Evolutionary conservation across 2,113 vertebrate genomes (phyloP).

Genomic region (Australoheros scitulus): DNA sequence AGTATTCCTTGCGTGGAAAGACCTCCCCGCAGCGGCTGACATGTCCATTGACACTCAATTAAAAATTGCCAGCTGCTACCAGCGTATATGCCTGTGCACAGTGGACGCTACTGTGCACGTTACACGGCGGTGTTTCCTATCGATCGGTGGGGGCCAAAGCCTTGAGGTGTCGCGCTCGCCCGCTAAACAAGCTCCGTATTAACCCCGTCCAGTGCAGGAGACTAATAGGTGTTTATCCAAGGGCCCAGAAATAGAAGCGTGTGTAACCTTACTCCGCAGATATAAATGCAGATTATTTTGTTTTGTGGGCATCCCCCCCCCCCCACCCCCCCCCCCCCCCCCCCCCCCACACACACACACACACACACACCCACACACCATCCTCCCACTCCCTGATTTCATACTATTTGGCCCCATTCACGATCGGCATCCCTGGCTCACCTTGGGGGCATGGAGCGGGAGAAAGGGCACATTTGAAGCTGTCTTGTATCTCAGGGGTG

Average conservation of each 20-base stretch:
- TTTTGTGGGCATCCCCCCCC: conserved; percentile 64
- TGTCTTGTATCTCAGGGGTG: conserved; percentile 42
- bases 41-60: conserved; percentile 71
- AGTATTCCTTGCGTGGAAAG: conserved; percentile 56
- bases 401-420: conserved; percentile 67
- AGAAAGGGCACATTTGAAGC: conserved; percentile 68
- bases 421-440: conserved; percentile 48
- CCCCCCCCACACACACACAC: too few species aligned
- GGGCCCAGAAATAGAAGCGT: conserved; percentile 68
- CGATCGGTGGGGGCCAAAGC: conserved; percentile 63
- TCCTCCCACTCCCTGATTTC: conserved; percentile 56
- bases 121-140: conserved; percentile 63
- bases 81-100: conserved; percentile 46
- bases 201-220: conserved; percentile 62
- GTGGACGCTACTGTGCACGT: conserved; percentile 59
- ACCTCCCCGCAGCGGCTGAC: conserved; percentile 42
- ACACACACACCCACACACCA: too few species aligned
- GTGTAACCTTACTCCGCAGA: conserved; percentile 67
- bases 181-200: conserved; percentile 71
- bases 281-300: conserved; percentile 77
- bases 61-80: conserved; percentile 57
- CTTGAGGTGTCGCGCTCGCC: conserved; percentile 65
- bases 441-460: conserved; percentile 43
- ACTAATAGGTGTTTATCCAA: conserved; percentile 78
- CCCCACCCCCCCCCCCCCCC: too few species aligned